These are phyloP conservation scores for Serrognathus titanus DNA, from an alignment of 2,888 invertebrate genomes.

Conservation along the genomic window DNA sequence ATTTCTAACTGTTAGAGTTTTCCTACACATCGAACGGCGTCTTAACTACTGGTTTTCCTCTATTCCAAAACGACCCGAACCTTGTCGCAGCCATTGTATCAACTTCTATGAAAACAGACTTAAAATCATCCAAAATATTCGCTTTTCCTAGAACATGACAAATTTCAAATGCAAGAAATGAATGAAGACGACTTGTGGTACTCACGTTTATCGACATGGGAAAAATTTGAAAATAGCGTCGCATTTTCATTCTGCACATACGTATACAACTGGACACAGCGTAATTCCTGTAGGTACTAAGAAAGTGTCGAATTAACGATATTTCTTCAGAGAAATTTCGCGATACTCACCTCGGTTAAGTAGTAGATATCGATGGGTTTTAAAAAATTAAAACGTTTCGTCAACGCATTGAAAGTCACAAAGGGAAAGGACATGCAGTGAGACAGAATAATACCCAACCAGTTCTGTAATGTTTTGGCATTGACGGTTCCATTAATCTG, in stretches of 20 bases:
- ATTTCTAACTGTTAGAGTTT: too few relatives aligned
- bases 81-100: conserved; percentile 9
- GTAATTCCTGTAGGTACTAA: neutral
- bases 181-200: neutral
- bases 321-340: too few relatives aligned
- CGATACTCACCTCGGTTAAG: conserved; percentile 56
- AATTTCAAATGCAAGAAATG: neutral
- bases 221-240: neutral
- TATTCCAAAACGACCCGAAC: conserved; percentile 12
- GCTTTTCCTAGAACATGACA: neutral
- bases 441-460: conserved; percentile 64
- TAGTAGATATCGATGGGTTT: conserved; percentile 63
- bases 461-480: conserved; percentile 62
- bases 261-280: neutral
- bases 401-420: conserved; percentile 53
- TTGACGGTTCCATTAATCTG: conserved; percentile 71
- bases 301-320: neutral
- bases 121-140: conserved; percentile 13
- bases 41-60: conserved; percentile 12
- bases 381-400: conserved; percentile 60
- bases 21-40: conserved; percentile 9
- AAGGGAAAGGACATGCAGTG: conserved; percentile 64
- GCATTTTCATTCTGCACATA: neutral
- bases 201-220: neutral
- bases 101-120: conserved; percentile 12